phyloP scores from a whole-genome alignment of 2,113 vertebrate genomes.

The Stegostoma tigrinum region DNA sequence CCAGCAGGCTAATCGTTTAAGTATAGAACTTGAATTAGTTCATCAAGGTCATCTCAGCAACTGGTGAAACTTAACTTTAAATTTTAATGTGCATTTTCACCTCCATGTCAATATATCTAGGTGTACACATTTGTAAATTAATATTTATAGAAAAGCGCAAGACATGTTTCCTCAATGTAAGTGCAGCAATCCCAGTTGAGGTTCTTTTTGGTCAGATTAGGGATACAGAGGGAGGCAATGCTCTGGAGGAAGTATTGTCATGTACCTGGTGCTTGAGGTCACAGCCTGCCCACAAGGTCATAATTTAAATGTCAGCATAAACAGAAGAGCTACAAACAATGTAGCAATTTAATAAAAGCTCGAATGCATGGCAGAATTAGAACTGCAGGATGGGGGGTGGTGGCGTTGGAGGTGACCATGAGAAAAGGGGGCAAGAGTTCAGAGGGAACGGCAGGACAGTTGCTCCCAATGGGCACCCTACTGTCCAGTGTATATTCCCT shows the following conservation, averaged over 20 bases:
- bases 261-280: not conserved
- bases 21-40: slow-evolving; percentile 42
- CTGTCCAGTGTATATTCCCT: too few relatives aligned
- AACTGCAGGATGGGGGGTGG: too few relatives aligned
- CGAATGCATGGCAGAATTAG: too few relatives aligned
- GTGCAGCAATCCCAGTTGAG: slow-evolving; percentile 56
- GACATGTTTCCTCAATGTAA: slow-evolving; percentile 51
- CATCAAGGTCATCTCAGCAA: slow-evolving; percentile 45
- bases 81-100: slow-evolving; percentile 49
- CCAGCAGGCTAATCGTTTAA: slow-evolving; percentile 10
- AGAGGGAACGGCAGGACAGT: too few relatives aligned
- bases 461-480: too few relatives aligned
- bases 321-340: not conserved
- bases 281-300: slow-evolving; percentile 1
- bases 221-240: not conserved
- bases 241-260: not conserved
- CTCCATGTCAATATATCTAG: slow-evolving; percentile 50
- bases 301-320: not conserved
- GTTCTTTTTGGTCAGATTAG: slow-evolving; percentile 47
- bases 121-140: slow-evolving; percentile 52
- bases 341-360: not conserved
- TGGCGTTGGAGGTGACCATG: too few relatives aligned
- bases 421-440: too few relatives aligned
- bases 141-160: slow-evolving; percentile 54
- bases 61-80: slow-evolving; percentile 44